Base-by-base conservation (phyloP, 2,888 invertebrate genomes). In the Taenaris catops region DNA sequence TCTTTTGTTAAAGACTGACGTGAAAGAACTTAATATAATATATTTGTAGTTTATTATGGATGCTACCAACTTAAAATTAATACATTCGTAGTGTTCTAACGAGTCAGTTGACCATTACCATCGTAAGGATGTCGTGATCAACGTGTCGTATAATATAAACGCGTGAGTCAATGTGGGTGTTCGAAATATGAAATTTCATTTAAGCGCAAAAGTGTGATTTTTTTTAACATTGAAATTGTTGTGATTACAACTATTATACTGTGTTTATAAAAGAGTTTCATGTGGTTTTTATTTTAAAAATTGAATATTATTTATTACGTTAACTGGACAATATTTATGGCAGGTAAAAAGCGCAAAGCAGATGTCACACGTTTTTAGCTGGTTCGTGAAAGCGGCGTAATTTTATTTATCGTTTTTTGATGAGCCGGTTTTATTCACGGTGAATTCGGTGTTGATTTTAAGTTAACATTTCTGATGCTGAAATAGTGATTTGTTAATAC, bases 341-440 rank as follows among this genome's bases (percentile, higher is more conserved):
- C 40, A 51, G 60, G 70, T 68, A 48, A 60, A 67, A 73, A 65
- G 61, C 62, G 66, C 62, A 51, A 66, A 65, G 58, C 52, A 61
- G 63, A 63, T 71, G 76, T 71, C 74, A 63, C 61, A 60, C 55
- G 57, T 68, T 69, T 63, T 59, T 56, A 50, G 57, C 50, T 55
- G 59, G 58, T 58, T 67, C 65, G 58, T 80, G 76, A 78, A 81
- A 70, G 71, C 63, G 49, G 53, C 61, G 65, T 81, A 78, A 80
- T 83, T 79, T 80, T 78, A 83, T 83, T 84, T 84, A 84, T 83
- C 57, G 65, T 61, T 72, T 76, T 84, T 72, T 83, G 79, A 84
- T 84, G 83, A 81, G 79, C 66, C 55, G 62, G 69, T 74, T 78
- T n/a, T 70, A 73, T 70, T 26, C 32, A 32, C 31, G 38, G 37